phyloP scores from a whole-genome alignment of 2,888 invertebrate genomes.

The Leucoma salicis region DNA sequence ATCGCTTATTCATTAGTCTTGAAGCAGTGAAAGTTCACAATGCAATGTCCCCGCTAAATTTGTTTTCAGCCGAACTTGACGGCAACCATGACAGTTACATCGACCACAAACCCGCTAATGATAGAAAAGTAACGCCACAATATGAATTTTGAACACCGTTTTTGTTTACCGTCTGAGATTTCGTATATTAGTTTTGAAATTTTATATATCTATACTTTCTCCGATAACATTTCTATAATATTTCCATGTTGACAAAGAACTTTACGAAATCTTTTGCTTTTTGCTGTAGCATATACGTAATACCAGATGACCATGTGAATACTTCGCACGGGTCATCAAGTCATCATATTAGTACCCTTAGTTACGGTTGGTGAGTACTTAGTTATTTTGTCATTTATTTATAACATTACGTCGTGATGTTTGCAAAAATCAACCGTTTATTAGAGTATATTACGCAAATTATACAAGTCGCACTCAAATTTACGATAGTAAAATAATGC shows the following conservation, averaged over 20 bases:
- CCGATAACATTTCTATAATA: slow-evolving; percentile 24
- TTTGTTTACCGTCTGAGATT: slow-evolving; percentile 43
- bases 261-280: slow-evolving; percentile 41
- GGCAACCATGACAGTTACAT: slow-evolving; percentile 43
- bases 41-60: slow-evolving; percentile 56
- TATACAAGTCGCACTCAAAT: too few relatives aligned
- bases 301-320: slow-evolving; percentile 46
- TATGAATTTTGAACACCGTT: slow-evolving; percentile 43
- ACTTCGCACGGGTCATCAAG: too few relatives aligned
- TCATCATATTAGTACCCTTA: too few relatives aligned
- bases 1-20: slow-evolving; percentile 56
- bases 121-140: slow-evolving; percentile 61
- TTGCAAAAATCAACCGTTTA: too few relatives aligned
- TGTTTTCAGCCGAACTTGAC: slow-evolving; percentile 56
- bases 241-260: slow-evolving; percentile 22
- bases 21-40: slow-evolving; percentile 66
- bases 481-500: too few relatives aligned
- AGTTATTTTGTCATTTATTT: too few relatives aligned
- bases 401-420: too few relatives aligned
- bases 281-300: slow-evolving; percentile 25
- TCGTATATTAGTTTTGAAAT: too few relatives aligned
- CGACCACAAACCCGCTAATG: slow-evolving; percentile 68
- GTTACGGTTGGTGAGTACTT: too few relatives aligned
- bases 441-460: too few relatives aligned
- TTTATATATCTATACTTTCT: slow-evolving; percentile 30